Conservation (phyloP, 2,888 invertebrate species). For the Caenorhabditis imperialis region DNA sequence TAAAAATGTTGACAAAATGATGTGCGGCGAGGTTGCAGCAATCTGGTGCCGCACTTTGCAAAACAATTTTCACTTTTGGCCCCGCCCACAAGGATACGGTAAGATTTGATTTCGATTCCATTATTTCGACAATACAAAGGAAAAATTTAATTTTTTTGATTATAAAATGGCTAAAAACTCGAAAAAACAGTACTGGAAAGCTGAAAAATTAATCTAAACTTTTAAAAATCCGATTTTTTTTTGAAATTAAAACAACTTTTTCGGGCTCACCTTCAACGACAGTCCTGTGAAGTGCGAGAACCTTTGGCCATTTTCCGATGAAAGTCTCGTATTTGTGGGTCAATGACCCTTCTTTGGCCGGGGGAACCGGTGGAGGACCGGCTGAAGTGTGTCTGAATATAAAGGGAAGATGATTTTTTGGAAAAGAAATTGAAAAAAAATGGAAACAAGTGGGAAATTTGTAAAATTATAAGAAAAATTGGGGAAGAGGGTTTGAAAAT, state of each 20-base stretch:
- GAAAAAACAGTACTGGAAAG: constrained; percentile 3
- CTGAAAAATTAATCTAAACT: no score
- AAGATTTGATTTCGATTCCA: no score
- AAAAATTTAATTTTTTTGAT: background rate
- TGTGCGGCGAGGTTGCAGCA: no score
- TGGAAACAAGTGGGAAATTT: no score
- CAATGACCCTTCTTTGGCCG: constrained; percentile 58
- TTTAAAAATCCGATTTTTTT: no score
- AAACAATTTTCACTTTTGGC: no score
- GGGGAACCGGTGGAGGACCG: constrained; percentile 58
- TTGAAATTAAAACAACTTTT: constrained; percentile 1
- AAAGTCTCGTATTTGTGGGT: constrained; percentile 63
- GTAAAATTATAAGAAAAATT: constrained; percentile 1
- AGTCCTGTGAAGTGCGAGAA: constrained; percentile 64
- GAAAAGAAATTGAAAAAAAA: no score
- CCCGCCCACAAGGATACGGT: no score
- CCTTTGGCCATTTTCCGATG: constrained; percentile 62
- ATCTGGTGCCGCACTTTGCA: no score
- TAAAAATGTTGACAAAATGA: no score
- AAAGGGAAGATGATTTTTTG: background rate
- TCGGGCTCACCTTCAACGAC: constrained; percentile 65
- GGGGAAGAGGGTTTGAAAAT: constrained; percentile 1
- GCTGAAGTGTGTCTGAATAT: constrained; percentile 58
- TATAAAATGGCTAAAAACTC: background rate
- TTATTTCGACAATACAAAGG: no score